Percentiles rank a stretch among this genome's conserved stretches.
Evolutionary conservation across 2,888 invertebrate species (phyloP).

Genomic region (Zelleria hepariella): DNA sequence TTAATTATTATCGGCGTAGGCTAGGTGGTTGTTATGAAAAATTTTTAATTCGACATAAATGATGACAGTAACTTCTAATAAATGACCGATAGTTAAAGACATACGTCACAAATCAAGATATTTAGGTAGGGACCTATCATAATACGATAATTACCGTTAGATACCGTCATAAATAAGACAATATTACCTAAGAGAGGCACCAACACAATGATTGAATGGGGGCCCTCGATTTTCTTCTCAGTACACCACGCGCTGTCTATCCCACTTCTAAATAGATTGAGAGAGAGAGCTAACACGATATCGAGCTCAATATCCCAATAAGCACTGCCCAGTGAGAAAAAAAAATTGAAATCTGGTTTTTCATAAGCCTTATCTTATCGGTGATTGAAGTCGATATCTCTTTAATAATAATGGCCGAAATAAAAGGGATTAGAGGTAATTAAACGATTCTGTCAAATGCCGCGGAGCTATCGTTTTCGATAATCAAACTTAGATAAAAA

Average conservation of each 20-base stretch:
- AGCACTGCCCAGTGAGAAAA: too few relatives aligned
- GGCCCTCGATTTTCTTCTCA: too few relatives aligned
- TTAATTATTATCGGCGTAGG: background rate
- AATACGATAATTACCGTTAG: too few relatives aligned
- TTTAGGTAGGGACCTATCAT: too few relatives aligned
- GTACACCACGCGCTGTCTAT: too few relatives aligned
- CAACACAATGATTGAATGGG: too few relatives aligned
- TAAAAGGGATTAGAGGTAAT: conserved; percentile 1
- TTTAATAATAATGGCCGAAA: background rate
- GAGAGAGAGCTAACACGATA: too few relatives aligned
- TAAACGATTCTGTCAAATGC: background rate
- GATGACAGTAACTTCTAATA: background rate
- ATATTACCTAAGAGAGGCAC: too few relatives aligned
- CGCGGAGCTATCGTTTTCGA: background rate
- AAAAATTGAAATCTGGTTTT: background rate
- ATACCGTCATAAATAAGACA: too few relatives aligned
- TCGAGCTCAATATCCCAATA: too few relatives aligned
- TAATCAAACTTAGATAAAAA: background rate
- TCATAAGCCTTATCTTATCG: background rate
- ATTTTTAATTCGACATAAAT: background rate
- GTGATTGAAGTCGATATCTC: background rate
- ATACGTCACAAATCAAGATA: background rate
- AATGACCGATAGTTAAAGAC: background rate
- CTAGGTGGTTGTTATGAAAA: background rate
- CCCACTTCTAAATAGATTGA: too few relatives aligned